Conservation (phyloP, 2,113 vertebrate genomes). For the Xenopus tropicalis region UCB_Xtro_10.0 CM004447.2:103285501-103286000, state of each 20-base stretch:
- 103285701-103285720: conserved; percentile 78
- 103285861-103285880: too few species aligned
- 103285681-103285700: conserved; percentile 80
- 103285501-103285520: conserved; percentile 70
- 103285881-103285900: too few species aligned
- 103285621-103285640: conserved; percentile 98
- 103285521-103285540: conserved; percentile 71
- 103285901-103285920: too few species aligned
- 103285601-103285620: conserved; percentile 99
- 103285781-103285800: conserved; percentile 82
- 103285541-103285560: conserved; percentile 57
- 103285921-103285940: too few species aligned
- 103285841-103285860: not conserved
- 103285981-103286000: too few species aligned
- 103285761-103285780: conserved; percentile 87
- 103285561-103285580: conserved; percentile 17
- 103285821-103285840: not conserved
- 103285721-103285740: conserved; percentile 79
- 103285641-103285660: conserved; percentile 87
- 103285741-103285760: conserved; percentile 87
- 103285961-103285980: too few species aligned
- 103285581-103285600: conserved; percentile 79
- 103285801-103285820: conserved; percentile 65
- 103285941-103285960: too few species aligned
- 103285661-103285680: conserved; percentile 76